Evolutionary conservation across 2,888 invertebrate species (phyloP).

Genomic region (Halocaridina rubra): DNA sequence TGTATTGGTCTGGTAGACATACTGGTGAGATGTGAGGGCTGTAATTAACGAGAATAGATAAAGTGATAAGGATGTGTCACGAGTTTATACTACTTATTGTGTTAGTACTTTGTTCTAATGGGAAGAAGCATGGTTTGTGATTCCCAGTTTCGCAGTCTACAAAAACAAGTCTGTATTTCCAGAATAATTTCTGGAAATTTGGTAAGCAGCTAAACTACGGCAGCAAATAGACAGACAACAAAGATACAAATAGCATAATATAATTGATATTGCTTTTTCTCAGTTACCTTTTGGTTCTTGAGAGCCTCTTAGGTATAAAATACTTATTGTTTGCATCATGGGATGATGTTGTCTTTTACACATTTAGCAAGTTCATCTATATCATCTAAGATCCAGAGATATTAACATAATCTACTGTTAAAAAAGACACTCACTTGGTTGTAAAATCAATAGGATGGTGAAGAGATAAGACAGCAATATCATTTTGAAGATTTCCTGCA

Average conservation of each 20-base stretch:
- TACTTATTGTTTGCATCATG: background rate
- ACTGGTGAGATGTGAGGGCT: constrained; percentile 91
- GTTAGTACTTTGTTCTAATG: background rate
- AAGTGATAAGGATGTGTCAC: background rate
- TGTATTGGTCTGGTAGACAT: constrained; percentile 86
- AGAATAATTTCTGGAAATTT: too few species aligned
- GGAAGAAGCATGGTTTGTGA: background rate
- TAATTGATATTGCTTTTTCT: too few species aligned
- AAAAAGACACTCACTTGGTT: constrained; percentile 65
- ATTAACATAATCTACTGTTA: background rate
- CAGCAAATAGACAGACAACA: too few species aligned
- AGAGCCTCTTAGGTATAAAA: background rate
- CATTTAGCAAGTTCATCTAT: background rate
- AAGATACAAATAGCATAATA: too few species aligned
- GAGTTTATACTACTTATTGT: background rate
- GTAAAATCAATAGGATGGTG: constrained; percentile 83
- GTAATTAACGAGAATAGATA: constrained; percentile 58
- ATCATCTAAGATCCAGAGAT: background rate
- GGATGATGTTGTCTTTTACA: background rate
- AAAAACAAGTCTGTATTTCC: background rate
- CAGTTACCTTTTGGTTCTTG: background rate
- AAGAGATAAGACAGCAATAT: constrained; percentile 88
- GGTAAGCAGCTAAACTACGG: too few species aligned
- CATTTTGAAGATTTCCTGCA: constrained; percentile 93
- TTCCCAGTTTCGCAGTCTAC: background rate